A percentile compares a stretch with the other conserved stretches of the same genome.
Conservation (phyloP, 2,797 vertebrate species). For the Anolis apletophallus region DNA sequence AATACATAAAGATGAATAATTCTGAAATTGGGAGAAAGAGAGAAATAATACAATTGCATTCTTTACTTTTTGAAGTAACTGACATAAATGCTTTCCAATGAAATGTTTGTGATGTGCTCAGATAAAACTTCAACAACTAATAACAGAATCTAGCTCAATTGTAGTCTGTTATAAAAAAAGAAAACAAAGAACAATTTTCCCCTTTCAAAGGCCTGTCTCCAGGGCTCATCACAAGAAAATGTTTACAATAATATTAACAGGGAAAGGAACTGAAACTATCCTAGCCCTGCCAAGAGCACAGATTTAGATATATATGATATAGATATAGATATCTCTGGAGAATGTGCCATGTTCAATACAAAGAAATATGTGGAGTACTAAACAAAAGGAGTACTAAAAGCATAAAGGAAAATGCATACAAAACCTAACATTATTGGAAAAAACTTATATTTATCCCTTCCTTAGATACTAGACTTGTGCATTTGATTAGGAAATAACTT, state of each 20-base stretch:
- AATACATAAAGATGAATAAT: not conserved
- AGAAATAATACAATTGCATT: not conserved
- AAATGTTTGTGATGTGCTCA: not conserved
- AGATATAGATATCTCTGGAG: not conserved
- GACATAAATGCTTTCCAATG: not conserved
- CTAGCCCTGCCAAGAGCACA: not conserved
- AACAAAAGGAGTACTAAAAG: not conserved
- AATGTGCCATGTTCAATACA: not conserved
- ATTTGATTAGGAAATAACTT: no score
- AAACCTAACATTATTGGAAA: not conserved
- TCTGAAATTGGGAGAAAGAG: not conserved
- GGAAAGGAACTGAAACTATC: not conserved
- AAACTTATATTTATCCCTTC: not conserved
- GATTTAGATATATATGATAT: not conserved
- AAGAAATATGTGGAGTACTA: no score
- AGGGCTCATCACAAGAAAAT: not conserved
- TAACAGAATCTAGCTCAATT: not conserved
- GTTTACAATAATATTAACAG: not conserved
- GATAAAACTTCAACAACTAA: rapidly evolving
- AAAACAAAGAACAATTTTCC: not conserved
- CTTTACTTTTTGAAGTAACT: not conserved
- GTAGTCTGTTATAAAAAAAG: not conserved
- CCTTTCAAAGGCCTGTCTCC: not conserved
- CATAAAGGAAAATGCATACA: not conserved
- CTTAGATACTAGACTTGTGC: no score